Conservation (phyloP, 2,797 vertebrate genomes). For the Lagocephalus sceleratus region DNA sequence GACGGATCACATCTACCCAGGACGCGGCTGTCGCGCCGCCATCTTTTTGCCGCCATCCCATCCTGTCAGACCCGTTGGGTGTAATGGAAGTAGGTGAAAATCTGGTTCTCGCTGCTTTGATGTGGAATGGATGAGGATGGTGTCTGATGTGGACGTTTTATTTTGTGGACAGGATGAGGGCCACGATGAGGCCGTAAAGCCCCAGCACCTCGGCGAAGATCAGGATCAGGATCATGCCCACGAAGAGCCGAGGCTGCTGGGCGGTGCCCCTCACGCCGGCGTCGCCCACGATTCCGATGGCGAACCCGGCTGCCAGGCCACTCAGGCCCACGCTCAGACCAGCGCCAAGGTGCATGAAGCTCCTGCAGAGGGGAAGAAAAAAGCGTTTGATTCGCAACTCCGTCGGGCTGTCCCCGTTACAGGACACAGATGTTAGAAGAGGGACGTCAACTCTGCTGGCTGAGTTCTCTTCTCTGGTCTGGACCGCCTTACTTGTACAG, state of each 20-base stretch:
- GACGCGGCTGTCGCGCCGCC: slow-evolving; percentile 43
- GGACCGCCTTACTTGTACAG: slow-evolving; percentile 86
- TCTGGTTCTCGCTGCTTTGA: slow-evolving; percentile 73
- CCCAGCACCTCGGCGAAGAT: slow-evolving; percentile 98
- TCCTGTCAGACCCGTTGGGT: slow-evolving; percentile 66
- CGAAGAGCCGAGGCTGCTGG: slow-evolving; percentile 96
- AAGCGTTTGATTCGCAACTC: background rate
- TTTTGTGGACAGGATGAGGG: slow-evolving; percentile 98
- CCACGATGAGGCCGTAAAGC: slow-evolving; percentile 97
- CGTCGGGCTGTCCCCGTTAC: too few relatives aligned
- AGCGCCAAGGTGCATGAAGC: slow-evolving; percentile 95
- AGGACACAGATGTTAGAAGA: too few relatives aligned
- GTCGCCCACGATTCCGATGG: slow-evolving; percentile 97
- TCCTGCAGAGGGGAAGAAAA: slow-evolving; percentile 74
- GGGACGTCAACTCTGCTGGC: too few relatives aligned
- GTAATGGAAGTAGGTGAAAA: slow-evolving; percentile 69
- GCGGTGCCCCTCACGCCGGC: slow-evolving; percentile 95
- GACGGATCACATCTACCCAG: slow-evolving; percentile 56
- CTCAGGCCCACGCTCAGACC: slow-evolving; percentile 97
- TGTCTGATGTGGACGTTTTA: slow-evolving; percentile 62
- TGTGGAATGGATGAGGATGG: slow-evolving; percentile 72
- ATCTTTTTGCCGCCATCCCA: slow-evolving; percentile 62
- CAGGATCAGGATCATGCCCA: slow-evolving; percentile 98
- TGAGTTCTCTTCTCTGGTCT: too few relatives aligned
- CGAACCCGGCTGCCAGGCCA: slow-evolving; percentile 95